phyloP scores from a whole-genome alignment of 2,888 invertebrate genomes.

The Amiota minor region DNA sequence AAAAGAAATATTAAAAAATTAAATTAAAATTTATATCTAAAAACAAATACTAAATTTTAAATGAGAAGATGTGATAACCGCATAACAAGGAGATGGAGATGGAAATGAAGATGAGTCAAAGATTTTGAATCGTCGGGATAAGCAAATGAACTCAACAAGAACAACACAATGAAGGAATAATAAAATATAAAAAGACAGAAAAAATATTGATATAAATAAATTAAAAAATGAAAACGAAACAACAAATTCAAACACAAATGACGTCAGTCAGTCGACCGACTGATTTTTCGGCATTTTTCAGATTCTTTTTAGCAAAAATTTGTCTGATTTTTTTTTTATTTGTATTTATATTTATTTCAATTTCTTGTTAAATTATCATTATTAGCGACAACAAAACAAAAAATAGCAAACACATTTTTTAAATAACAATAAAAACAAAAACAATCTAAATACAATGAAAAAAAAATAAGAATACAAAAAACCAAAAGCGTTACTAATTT shows the following conservation, averaged over 20 bases:
- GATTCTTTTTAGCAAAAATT: slow-evolving; percentile 6
- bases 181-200: slow-evolving; percentile 1
- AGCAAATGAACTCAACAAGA: not conserved
- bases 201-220: not conserved
- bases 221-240: not conserved
- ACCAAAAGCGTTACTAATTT: slow-evolving; percentile 19
- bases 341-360: slow-evolving; percentile 3
- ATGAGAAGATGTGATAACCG: not conserved
- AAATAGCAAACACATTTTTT: slow-evolving; percentile 22
- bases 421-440: slow-evolving; percentile 12
- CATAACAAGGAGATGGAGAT: not conserved
- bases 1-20: not conserved
- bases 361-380: slow-evolving; percentile 25
- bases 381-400: slow-evolving; percentile 23
- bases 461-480: slow-evolving; percentile 12
- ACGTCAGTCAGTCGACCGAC: slow-evolving; percentile 53
- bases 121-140: too few species aligned
- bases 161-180: not conserved
- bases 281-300: not conserved
- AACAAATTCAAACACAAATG: slow-evolving; percentile 47
- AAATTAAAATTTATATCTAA: slow-evolving; percentile 46
- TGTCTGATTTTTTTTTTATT: slow-evolving; percentile 17
- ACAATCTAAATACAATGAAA: slow-evolving; percentile 26
- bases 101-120: not conserved
- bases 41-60: slow-evolving; percentile 41